phyloP scores from a whole-genome alignment of 2,113 vertebrate species.

The Tichodroma muraria region DNA sequence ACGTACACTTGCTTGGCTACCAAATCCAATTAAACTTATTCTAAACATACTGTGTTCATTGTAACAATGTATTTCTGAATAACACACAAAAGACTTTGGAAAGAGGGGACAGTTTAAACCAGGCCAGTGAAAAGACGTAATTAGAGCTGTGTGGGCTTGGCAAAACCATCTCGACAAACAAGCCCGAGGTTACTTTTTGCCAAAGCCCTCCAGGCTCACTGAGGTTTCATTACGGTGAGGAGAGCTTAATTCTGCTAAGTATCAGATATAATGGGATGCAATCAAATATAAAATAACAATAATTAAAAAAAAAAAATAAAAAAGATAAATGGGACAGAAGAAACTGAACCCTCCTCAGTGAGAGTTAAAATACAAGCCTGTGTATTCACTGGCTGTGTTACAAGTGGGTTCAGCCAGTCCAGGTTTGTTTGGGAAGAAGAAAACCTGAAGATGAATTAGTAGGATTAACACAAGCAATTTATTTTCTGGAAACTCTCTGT shows the following conservation, averaged over 20 bases:
- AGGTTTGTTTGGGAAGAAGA: not conserved
- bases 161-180: constrained; percentile 44
- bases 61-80: constrained; percentile 50
- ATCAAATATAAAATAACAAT: constrained; percentile 15
- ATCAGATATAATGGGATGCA: constrained; percentile 22
- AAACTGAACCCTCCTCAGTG: not conserved
- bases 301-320: not conserved
- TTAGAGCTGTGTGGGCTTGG: constrained; percentile 68
- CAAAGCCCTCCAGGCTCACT: constrained; percentile 51
- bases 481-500: not conserved
- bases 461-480: not conserved
- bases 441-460: not conserved
- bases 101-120: constrained; percentile 38
- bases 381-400: not conserved
- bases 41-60: constrained; percentile 63
- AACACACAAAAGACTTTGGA: constrained; percentile 61
- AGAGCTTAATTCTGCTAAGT: constrained; percentile 32
- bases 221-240: constrained; percentile 36
- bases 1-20: constrained; percentile 56
- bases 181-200: constrained; percentile 43
- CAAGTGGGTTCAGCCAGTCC: not conserved
- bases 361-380: not conserved
- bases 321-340: not conserved
- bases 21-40: constrained; percentile 60
- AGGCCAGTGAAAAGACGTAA: constrained; percentile 64